These are phyloP conservation scores for Biston stratarius DNA, from an alignment of 2,888 invertebrate species.

Conservation along the genomic window DNA sequence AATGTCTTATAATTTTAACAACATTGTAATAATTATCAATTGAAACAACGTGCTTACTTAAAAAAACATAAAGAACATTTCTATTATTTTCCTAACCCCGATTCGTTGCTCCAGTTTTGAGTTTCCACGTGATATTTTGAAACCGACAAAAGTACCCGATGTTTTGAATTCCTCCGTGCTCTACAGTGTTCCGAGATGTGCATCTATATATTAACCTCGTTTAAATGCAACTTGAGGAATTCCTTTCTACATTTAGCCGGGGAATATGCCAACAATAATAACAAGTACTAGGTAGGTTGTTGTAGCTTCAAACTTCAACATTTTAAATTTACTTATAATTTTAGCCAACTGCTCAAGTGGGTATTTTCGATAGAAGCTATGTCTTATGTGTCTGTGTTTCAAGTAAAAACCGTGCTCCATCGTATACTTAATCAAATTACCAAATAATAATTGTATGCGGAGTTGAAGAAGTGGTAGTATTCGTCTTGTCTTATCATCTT, in stretches of 20 bases:
- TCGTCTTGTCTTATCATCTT: no score
- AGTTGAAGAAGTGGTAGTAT: no score
- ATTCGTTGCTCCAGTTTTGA: conserved; percentile 1
- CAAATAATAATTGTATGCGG: no score
- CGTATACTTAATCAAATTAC: no score
- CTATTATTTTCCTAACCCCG: background rate
- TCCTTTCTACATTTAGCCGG: conserved; percentile 41
- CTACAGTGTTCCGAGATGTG: conserved; percentile 34
- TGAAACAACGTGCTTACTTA: no score
- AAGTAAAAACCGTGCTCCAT: no score
- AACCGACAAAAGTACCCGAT: conserved; percentile 2
- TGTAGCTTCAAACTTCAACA: conserved; percentile 13
- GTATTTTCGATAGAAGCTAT: no score
- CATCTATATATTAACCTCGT: conserved; percentile 45
- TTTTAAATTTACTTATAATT: background rate
- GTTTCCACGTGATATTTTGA: conserved; percentile 5
- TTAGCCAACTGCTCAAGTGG: no score
- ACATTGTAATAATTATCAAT: no score
- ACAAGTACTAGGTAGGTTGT: conserved; percentile 6
- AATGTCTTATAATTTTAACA: no score
- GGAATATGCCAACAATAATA: conserved; percentile 28
- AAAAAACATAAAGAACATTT: background rate
- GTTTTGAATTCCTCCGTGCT: conserved; percentile 34
- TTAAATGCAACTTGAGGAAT: conserved; percentile 40
- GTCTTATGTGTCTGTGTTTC: no score